A percentile compares a stretch with the other conserved stretches of the same genome.
Conservation (phyloP, 1,140 invertebrate species). For the Zaprionus capensis region DNA sequence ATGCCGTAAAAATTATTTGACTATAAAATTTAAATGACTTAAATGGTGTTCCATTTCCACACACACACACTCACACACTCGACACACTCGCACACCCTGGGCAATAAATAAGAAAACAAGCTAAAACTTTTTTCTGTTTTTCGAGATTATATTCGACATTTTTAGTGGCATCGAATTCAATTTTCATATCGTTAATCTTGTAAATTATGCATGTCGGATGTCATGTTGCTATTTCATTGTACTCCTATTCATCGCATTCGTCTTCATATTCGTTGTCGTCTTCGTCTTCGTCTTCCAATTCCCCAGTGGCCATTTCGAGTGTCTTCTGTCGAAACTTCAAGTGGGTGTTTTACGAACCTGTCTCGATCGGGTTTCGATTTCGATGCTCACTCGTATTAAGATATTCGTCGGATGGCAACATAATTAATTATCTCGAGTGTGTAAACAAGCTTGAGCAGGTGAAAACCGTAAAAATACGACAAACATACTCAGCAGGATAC, state of each 20-base stretch:
- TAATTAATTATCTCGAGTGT: constrained; percentile 22
- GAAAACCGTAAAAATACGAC: background rate
- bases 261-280: background rate
- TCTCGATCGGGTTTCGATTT: constrained; percentile 37
- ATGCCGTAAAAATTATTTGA: constrained; percentile 67
- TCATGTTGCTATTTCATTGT: constrained; percentile 59
- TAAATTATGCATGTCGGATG: constrained; percentile 80
- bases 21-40: constrained; percentile 77
- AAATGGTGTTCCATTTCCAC: constrained; percentile 75
- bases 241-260: background rate
- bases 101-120: constrained; percentile 55
- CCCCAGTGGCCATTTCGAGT: constrained; percentile 29
- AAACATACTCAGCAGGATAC: constrained; percentile 2
- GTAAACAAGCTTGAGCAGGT: constrained; percentile 23
- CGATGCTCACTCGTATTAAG: constrained; percentile 25
- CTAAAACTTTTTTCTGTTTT: constrained; percentile 46
- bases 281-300: background rate
- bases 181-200: constrained; percentile 81
- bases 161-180: constrained; percentile 79
- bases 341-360: constrained; percentile 39
- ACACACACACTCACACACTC: constrained; percentile 11
- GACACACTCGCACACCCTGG: constrained; percentile 18
- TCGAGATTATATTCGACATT: constrained; percentile 72
- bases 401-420: constrained; percentile 19
- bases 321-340: constrained; percentile 34